Evolutionary conservation across 2,113 vertebrate species (phyloP).

Genomic region (Phodopus roborovskii): DNA sequence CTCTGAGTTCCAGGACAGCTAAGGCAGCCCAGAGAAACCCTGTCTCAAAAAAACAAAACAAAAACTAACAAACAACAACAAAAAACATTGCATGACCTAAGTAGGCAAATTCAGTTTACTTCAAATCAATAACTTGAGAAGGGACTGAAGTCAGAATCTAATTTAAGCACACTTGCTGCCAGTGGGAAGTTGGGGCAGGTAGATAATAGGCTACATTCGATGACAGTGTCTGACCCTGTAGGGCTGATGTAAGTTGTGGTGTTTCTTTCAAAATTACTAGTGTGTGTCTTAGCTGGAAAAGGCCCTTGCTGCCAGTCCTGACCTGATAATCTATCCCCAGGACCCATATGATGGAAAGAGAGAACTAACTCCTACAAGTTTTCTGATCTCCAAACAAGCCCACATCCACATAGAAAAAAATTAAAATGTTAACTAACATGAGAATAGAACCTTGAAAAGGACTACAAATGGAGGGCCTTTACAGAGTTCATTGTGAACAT

Average conservation of each 20-base stretch:
- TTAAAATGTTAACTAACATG: neutral
- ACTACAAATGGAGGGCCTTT: neutral
- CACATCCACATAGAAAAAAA: neutral
- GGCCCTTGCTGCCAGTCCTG: neutral
- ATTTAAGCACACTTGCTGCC: neutral
- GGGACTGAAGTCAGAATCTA: neutral
- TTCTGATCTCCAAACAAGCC: neutral
- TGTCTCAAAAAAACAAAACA: too few relatives aligned
- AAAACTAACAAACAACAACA: too few relatives aligned
- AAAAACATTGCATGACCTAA: neutral
- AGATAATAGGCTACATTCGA: neutral
- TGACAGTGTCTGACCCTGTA: slow-evolving; percentile 6
- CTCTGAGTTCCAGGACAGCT: too few relatives aligned
- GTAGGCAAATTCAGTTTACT: slow-evolving; percentile 29
- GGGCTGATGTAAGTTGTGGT: neutral
- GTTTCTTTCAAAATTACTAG: slow-evolving; percentile 26
- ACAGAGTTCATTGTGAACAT: neutral
- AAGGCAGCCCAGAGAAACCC: too few relatives aligned
- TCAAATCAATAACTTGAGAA: slow-evolving; percentile 10
- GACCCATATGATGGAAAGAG: neutral
- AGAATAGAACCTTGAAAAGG: neutral
- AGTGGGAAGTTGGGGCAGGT: neutral
- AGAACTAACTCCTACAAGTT: neutral
- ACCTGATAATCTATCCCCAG: too few relatives aligned
- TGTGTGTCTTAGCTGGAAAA: neutral